Conservation (phyloP, 2,888 invertebrate species). For the Rhingia campestris region DNA sequence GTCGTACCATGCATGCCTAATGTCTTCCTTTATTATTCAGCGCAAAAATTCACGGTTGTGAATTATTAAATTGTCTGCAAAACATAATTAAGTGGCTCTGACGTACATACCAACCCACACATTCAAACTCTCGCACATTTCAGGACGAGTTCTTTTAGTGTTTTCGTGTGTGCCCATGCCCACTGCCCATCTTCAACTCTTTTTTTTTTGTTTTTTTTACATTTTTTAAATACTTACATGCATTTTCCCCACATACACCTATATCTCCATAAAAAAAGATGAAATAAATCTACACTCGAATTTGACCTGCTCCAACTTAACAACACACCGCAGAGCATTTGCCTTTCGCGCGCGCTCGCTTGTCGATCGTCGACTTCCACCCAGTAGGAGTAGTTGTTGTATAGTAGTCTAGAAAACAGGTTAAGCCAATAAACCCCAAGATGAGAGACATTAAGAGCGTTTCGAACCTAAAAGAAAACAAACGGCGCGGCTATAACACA, state of each 20-base stretch:
- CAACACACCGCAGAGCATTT: slow-evolving; percentile 22
- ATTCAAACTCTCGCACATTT: slow-evolving; percentile 50
- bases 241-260: slow-evolving; percentile 38
- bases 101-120: slow-evolving; percentile 48
- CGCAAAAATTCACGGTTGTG: slow-evolving; percentile 28
- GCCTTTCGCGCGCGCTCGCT: slow-evolving; percentile 48
- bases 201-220: slow-evolving; percentile 18
- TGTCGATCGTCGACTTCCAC: slow-evolving; percentile 55
- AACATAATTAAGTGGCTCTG: slow-evolving; percentile 32
- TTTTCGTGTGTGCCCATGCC: slow-evolving; percentile 30
- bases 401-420: slow-evolving; percentile 72
- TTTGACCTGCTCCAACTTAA: slow-evolving; percentile 67
- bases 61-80: slow-evolving; percentile 26
- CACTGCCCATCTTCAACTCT: slow-evolving; percentile 38
- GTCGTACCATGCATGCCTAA: slow-evolving; percentile 32
- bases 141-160: slow-evolving; percentile 27
- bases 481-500: slow-evolving; percentile 21
- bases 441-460: slow-evolving; percentile 73
- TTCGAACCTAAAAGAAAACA: slow-evolving; percentile 48
- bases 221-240: slow-evolving; percentile 61
- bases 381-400: slow-evolving; percentile 27
- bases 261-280: slow-evolving; percentile 55
- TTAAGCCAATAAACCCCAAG: slow-evolving; percentile 74
- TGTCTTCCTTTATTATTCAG: slow-evolving; percentile 18
- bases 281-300: slow-evolving; percentile 65